These are phyloP conservation scores for Nycticryphes semicollaris DNA, from an alignment of 2,113 vertebrate genomes.

Conservation along the genomic window DNA sequence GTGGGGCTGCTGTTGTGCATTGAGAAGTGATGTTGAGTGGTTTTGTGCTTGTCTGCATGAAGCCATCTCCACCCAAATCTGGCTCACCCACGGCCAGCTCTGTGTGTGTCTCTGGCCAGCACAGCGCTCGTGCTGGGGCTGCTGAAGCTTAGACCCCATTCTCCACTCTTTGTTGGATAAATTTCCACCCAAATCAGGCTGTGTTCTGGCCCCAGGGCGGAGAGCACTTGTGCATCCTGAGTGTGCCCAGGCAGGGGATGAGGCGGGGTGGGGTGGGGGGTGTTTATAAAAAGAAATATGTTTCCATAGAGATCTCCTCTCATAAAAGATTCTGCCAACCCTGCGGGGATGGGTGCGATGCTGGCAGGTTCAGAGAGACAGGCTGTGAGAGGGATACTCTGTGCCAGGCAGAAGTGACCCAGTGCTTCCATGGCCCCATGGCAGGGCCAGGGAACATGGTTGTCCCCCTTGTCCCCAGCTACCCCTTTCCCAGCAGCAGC, in stretches of 20 bases:
- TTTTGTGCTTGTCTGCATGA: background rate
- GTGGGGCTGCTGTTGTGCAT: rapidly evolving
- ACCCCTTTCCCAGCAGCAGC: background rate
- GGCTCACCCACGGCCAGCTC: rapidly evolving
- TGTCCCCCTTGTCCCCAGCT: background rate
- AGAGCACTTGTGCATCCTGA: background rate
- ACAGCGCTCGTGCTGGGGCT: rapidly evolving
- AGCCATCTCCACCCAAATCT: background rate
- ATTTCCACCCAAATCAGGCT: background rate
- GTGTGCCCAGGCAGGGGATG: background rate
- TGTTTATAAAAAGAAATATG: background rate
- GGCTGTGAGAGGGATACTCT: background rate
- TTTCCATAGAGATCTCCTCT: background rate
- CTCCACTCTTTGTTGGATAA: background rate
- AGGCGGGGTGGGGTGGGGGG: background rate
- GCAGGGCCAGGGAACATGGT: background rate
- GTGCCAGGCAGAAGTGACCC: background rate
- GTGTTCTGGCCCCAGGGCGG: background rate
- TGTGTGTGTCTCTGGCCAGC: background rate
- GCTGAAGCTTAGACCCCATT: background rate
- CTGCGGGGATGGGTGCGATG: background rate
- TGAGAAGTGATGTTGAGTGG: background rate
- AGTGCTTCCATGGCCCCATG: background rate
- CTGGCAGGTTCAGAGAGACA: background rate
- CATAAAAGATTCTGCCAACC: background rate